phyloP scores from a whole-genome alignment of 23 tunicate genomes.

The Botrylloides violaceus region DNA sequence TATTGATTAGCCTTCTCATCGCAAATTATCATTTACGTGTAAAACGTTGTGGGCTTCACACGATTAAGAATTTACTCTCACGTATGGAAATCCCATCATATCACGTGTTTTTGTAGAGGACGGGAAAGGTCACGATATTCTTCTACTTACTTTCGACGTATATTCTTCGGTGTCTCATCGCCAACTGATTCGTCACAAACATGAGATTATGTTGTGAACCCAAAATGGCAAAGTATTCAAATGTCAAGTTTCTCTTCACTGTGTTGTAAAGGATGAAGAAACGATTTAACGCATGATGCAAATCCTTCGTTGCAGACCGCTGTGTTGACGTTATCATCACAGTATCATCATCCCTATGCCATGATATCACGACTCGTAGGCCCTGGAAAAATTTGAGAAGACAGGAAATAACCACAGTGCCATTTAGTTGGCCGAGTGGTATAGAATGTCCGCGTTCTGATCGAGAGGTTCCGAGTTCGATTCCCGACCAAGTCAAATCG shows the following conservation, averaged over 20 bases:
- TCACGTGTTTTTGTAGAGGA: no score
- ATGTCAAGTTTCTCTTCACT: constrained; percentile 9
- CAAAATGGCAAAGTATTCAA: neutral
- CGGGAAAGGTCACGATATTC: no score
- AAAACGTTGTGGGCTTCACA: no score
- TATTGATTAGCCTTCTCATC: no score
- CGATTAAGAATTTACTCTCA: no score
- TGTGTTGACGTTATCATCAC: constrained; percentile 64
- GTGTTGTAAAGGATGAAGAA: constrained; percentile 14
- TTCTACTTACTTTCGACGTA: constrained; percentile 4
- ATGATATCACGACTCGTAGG: constrained; percentile 45
- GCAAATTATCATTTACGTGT: no score
- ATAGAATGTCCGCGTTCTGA: no score
- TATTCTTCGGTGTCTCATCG: neutral
- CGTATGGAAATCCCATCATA: no score
- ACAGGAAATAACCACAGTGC: no score
- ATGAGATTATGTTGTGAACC: neutral
- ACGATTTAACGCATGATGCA: constrained; percentile 18
- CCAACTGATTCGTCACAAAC: neutral
- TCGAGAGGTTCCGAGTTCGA: no score
- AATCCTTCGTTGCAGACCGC: constrained; percentile 25
- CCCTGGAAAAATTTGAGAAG: neutral
- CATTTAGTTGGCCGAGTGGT: no score
- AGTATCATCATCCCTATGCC: constrained; percentile 59
- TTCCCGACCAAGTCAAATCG: no score